Evolutionary conservation across 2,113 vertebrate species (phyloP).

Genomic region (Gallinago media): DNA sequence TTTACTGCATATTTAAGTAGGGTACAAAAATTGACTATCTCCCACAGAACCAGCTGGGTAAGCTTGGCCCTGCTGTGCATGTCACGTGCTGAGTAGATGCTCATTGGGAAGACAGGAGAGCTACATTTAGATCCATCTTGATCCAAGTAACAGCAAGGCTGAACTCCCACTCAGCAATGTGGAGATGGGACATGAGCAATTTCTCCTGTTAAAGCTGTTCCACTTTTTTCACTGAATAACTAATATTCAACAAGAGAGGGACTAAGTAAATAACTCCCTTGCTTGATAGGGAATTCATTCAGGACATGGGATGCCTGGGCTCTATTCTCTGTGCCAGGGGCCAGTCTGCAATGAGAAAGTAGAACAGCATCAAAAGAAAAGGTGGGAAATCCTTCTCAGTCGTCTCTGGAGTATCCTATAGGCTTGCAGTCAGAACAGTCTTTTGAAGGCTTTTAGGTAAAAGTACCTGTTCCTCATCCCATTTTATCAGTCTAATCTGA

Average conservation of each 20-base stretch:
- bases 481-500: neutral
- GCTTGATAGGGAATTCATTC: neutral
- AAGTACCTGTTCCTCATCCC: neutral
- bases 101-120: neutral
- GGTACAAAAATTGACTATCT: neutral
- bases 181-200: neutral
- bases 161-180: neutral
- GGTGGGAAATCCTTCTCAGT: neutral
- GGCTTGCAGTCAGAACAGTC: neutral
- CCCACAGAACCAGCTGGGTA: neutral
- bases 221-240: neutral
- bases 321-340: neutral
- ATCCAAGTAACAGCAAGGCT: neutral
- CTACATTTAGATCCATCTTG: constrained; percentile 2
- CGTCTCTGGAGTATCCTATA: neutral
- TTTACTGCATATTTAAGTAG: neutral
- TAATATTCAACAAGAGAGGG: neutral
- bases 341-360: neutral
- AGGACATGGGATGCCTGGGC: neutral
- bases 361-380: neutral
- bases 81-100: neutral
- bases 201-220: neutral
- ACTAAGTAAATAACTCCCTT: neutral
- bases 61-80: neutral
- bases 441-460: neutral